Conservation (phyloP, 2,888 invertebrate genomes). For the Nymphalis c-album region DNA sequence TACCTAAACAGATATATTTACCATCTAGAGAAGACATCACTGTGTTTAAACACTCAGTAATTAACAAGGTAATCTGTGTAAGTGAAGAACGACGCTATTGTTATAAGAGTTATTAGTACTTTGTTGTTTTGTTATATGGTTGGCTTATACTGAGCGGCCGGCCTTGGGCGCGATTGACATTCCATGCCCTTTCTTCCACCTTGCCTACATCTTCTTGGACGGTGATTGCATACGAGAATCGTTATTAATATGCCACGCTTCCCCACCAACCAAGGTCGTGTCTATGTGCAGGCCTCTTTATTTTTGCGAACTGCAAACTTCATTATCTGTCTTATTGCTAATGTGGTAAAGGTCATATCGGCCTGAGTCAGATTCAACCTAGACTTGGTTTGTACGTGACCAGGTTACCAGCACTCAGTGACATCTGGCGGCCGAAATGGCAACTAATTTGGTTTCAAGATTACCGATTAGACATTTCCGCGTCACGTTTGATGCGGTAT, state of each 20-base stretch:
- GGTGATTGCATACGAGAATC: slow-evolving; percentile 75
- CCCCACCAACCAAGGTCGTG: slow-evolving; percentile 63
- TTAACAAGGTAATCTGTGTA: slow-evolving; percentile 53
- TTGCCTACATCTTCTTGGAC: slow-evolving; percentile 73
- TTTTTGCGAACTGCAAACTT: slow-evolving; percentile 35
- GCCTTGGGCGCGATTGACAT: slow-evolving; percentile 70
- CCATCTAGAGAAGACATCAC: slow-evolving; percentile 58
- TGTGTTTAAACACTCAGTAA: slow-evolving; percentile 52
- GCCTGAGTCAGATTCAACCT: slow-evolving; percentile 11
- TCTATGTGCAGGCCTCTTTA: slow-evolving; percentile 58
- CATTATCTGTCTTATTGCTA: slow-evolving; percentile 38
- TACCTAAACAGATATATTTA: slow-evolving; percentile 62
- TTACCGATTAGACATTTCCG: slow-evolving; percentile 40
- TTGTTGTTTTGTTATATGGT: slow-evolving; percentile 45
- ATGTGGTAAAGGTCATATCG: slow-evolving; percentile 30
- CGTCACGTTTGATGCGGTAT: slow-evolving; percentile 35
- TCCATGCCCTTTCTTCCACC: slow-evolving; percentile 80
- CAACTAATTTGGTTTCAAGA: slow-evolving; percentile 42
- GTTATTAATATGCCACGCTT: slow-evolving; percentile 75
- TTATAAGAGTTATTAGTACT: slow-evolving; percentile 28
- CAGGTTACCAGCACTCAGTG: slow-evolving; percentile 52
- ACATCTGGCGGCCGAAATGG: slow-evolving; percentile 64
- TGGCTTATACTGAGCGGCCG: slow-evolving; percentile 58
- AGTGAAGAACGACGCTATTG: slow-evolving; percentile 36
- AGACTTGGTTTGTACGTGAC: slow-evolving; percentile 52